Conservation (phyloP, 2,888 invertebrate species). For the Agrochola lota region DNA sequence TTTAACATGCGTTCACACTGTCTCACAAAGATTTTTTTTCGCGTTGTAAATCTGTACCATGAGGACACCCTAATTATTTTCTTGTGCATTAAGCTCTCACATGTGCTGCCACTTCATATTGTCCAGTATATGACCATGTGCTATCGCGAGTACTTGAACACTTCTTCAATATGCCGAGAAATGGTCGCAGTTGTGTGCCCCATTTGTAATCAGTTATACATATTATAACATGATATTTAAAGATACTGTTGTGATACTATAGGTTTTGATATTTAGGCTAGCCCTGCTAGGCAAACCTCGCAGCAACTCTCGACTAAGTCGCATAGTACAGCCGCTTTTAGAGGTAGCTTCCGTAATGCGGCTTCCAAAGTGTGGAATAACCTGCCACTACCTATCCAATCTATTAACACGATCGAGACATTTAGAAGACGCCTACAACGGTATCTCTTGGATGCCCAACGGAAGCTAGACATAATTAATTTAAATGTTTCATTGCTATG, state of each 20-base stretch:
- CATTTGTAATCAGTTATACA: background rate
- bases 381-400: too few relatives aligned
- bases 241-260: background rate
- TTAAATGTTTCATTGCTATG: too few relatives aligned
- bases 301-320: too few relatives aligned
- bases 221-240: background rate
- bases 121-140: slow-evolving; percentile 1
- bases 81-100: slow-evolving; percentile 5
- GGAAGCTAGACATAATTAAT: too few relatives aligned
- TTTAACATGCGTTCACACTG: slow-evolving; percentile 7
- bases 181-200: background rate
- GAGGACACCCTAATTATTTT: background rate
- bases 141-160: background rate
- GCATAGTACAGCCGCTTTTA: too few relatives aligned
- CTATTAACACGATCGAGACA: too few relatives aligned
- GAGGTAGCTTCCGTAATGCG: too few relatives aligned
- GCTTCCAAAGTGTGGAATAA: too few relatives aligned
- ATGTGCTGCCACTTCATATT: slow-evolving; percentile 19
- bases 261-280: background rate
- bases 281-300: too few relatives aligned
- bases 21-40: background rate
- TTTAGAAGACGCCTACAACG: too few relatives aligned
- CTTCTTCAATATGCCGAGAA: background rate
- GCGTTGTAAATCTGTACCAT: background rate
- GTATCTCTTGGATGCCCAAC: too few relatives aligned